Percentiles rank a stretch among this genome's conserved stretches.
Evolutionary conservation across 2,888 invertebrate genomes (phyloP).

Genomic region (Apotomis capreana): DNA sequence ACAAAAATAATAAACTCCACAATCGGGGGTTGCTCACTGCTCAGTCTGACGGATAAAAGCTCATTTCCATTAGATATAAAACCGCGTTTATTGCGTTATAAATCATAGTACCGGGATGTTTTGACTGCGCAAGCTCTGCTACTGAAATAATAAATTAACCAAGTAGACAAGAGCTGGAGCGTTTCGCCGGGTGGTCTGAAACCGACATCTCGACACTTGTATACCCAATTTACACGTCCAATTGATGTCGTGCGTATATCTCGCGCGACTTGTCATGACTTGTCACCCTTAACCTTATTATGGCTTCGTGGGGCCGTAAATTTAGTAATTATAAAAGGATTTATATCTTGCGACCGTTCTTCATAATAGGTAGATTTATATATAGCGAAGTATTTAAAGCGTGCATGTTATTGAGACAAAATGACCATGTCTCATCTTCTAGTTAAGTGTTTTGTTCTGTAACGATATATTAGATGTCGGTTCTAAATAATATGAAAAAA

Average conservation of each 20-base stretch:
- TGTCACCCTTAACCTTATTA: constrained; percentile 36
- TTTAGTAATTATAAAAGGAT: constrained; percentile 22
- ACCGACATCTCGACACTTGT: constrained; percentile 49
- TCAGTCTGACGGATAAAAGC: constrained; percentile 76
- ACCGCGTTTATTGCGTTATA: constrained; percentile 77
- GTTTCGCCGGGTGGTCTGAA: constrained; percentile 75
- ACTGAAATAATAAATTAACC: constrained; percentile 81
- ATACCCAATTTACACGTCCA: constrained; percentile 59
- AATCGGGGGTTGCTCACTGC: constrained; percentile 52
- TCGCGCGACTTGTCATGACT: constrained; percentile 12
- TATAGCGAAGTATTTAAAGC: too few species aligned
- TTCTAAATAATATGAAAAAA: too few species aligned
- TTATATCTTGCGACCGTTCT: background rate
- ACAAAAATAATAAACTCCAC: constrained; percentile 37
- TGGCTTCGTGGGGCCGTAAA: constrained; percentile 28
- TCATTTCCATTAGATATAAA: constrained; percentile 81
- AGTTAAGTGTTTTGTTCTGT: too few species aligned
- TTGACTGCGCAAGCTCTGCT: constrained; percentile 70
- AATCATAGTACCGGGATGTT: constrained; percentile 80
- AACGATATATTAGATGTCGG: too few species aligned
- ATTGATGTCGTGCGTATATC: constrained; percentile 48
- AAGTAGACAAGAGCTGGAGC: constrained; percentile 69
- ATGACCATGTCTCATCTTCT: too few species aligned
- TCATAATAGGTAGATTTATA: background rate
- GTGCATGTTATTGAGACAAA: too few species aligned